Evolutionary conservation across 2,888 invertebrate species (phyloP), one percentile per base, ranked within the genome.

Genomic region (Arrhopalites spinosus): DNA sequence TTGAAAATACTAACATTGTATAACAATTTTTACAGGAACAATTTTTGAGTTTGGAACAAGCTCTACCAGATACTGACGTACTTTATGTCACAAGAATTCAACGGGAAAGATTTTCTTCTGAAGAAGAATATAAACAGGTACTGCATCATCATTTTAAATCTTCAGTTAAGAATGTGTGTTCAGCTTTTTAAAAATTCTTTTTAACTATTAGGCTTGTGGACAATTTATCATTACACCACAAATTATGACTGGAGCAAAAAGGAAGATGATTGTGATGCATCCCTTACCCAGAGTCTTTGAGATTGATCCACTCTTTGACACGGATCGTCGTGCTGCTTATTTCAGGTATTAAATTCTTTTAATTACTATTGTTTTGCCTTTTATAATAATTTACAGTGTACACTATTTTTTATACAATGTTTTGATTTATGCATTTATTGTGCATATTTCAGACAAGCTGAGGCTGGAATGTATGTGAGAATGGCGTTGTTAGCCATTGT

Each of bases 11-110:
- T n/a, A n/a, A n/a, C n/a, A n/a, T n/a, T n/a, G n/a, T n/a, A n/a
- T n/a, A n/a, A n/a, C n/a, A 8, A 25, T 23, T 5, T 23, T 59
- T 59, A 23, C 25, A 59, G 59, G 25, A 5, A 27, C 25, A 59
- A 25, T 25, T 7, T 25, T 27, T 15, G 1, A 27, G 25, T 56
- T 87, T 99, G 79, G 95, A 97, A 85, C 91, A 92, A 76, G 96
- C 94, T 1, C 87, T 99, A 45, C 91, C 92, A 0, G 95, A 94
- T 78, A 98, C 98, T 0, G 98, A 99, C 86, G 98, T 99, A 0
- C 87, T 99, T 43, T 99, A 99, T 85, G 95, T 99, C 93, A 99
- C 99, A 0, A 90, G 99, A 82, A 96, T 99, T 83, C 99, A 99
- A 86, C 90, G 91, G 64, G 99, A 99, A 86, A 88, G 98, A 83